phyloP scores from a whole-genome alignment of 2,888 invertebrate genomes.

The Drosophila paramelanica region DNA sequence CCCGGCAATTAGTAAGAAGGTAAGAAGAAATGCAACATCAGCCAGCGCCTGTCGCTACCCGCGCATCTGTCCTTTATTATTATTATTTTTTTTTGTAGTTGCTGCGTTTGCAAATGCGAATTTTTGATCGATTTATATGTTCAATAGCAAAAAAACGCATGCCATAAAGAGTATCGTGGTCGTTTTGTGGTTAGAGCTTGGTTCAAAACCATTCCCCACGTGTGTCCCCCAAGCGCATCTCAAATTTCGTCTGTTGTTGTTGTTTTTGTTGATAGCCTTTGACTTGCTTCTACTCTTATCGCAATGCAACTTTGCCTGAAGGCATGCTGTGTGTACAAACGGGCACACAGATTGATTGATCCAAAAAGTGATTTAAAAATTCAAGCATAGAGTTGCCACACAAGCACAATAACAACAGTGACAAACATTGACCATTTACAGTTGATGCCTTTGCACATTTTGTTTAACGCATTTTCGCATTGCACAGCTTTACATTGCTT shows the following conservation, averaged over 20 bases:
- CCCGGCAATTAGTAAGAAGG: constrained; percentile 53
- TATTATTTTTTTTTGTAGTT: constrained; percentile 16
- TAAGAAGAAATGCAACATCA: constrained; percentile 37
- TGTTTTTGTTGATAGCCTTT: constrained; percentile 67
- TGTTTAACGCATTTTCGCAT: constrained; percentile 59
- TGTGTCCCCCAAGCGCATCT: constrained; percentile 37
- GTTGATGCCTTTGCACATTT: constrained; percentile 47
- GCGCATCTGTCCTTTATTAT: constrained; percentile 18
- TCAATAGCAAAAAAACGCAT: constrained; percentile 36
- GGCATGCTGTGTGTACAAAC: constrained; percentile 25
- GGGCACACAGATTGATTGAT: constrained; percentile 38
- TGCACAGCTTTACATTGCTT: constrained; percentile 44
- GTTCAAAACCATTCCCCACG: constrained; percentile 41
- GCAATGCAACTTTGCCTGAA: constrained; percentile 34
- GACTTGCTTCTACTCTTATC: constrained; percentile 36
- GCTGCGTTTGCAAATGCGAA: constrained; percentile 39
- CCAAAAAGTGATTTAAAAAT: constrained; percentile 34
- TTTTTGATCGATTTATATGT: constrained; percentile 56
- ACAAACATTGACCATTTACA: constrained; percentile 29
- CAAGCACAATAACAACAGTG: constrained; percentile 25
- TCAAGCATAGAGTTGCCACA: constrained; percentile 37
- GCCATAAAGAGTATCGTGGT: constrained; percentile 39
- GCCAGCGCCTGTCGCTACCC: constrained; percentile 22
- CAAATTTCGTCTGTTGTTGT: constrained; percentile 53
- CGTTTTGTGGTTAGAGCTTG: constrained; percentile 72